A percentile compares a stretch with the other conserved stretches of the same genome.
Conservation (phyloP, 2,113 vertebrate genomes). For the Probosciger aterrimus region DNA sequence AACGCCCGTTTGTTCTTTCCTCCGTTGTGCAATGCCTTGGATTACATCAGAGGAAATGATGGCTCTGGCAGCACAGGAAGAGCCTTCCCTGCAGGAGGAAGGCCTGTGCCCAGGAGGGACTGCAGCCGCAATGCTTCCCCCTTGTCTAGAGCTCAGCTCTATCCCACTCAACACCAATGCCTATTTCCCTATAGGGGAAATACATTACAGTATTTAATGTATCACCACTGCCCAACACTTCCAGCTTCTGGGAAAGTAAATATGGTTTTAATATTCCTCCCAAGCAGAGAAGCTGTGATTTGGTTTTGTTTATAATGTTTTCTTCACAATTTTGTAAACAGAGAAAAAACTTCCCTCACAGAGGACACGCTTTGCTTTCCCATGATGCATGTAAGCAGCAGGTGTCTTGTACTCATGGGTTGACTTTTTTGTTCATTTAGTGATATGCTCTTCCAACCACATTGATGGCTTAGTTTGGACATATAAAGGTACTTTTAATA, state of each 20-base stretch:
- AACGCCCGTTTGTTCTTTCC: slow-evolving; percentile 29
- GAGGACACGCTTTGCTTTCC: not conserved
- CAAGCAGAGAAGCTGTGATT: not conserved
- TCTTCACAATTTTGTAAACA: not conserved
- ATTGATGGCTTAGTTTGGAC: slow-evolving; percentile 53
- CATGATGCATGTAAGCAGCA: not conserved
- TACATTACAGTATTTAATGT: rapidly evolving
- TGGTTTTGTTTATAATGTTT: not conserved
- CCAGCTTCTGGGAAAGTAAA: not conserved
- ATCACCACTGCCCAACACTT: rapidly evolving
- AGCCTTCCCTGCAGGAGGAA: not conserved
- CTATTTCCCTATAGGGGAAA: not conserved
- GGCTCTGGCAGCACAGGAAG: not conserved
- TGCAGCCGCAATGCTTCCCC: rapidly evolving
- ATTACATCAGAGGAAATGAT: slow-evolving; percentile 39
- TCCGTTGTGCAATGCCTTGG: not conserved
- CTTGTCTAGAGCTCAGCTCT: not conserved
- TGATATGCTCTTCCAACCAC: slow-evolving; percentile 44
- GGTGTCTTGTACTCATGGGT: not conserved
- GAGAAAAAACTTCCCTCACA: not conserved
- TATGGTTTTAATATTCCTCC: not conserved
- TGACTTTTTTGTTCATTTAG: slow-evolving; percentile 48
- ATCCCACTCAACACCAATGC: rapidly evolving
- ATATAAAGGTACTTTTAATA: slow-evolving; percentile 71
- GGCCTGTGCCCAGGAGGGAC: not conserved